Base-by-base conservation (phyloP, 2,888 invertebrate species). In the Phania funesta region DNA sequence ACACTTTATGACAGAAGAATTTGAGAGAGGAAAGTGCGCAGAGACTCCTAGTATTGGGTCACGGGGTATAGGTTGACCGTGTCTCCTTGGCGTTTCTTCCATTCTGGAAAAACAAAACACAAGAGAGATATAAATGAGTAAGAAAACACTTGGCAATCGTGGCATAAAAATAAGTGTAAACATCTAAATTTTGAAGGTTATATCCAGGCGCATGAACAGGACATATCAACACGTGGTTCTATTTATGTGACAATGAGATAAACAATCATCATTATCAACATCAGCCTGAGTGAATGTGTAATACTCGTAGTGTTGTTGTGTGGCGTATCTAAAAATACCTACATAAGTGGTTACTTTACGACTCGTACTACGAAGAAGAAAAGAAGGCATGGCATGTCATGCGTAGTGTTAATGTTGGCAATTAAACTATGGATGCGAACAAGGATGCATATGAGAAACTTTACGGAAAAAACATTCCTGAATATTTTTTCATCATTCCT, bases 211-310 rank as follows among this genome's bases (percentile, higher is more conserved):
- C 90, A 90, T 83, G 89, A 88, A 88, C 89, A 87, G 87, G 87
- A 87, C 88, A 90, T 89, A 89, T 89, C 90, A 90, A 90, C 90
- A 90, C 90, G 90, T 90, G 90, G 90, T 90, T 90, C 87, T 32
- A 38, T 24, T 50, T 44, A 35, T 56, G 13, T 54, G 22, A 64
- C 70, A 41, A 38, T 65, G 54, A 68, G 16, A 58, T 79, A 74
- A 80, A 65, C 56, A 75, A 75, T 60, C 56, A 58, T 86, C 46
- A 75, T 86, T 79, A 29, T 13, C 16, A 38, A 16, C 8, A 22
- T 38, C 22, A 70, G 16, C n/a, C 65, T 18, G 24, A 60, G 48
- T n/a, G n/a, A n/a, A n/a, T n/a, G n/a, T n/a, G n/a, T n/a, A n/a
- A n/a, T n/a, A n/a, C n/a, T n/a, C n/a, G n/a, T n/a, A n/a, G n/a